Base-by-base conservation (phyloP, 2,888 invertebrate genomes). In the Caenorhabditis parvicauda region DNA sequence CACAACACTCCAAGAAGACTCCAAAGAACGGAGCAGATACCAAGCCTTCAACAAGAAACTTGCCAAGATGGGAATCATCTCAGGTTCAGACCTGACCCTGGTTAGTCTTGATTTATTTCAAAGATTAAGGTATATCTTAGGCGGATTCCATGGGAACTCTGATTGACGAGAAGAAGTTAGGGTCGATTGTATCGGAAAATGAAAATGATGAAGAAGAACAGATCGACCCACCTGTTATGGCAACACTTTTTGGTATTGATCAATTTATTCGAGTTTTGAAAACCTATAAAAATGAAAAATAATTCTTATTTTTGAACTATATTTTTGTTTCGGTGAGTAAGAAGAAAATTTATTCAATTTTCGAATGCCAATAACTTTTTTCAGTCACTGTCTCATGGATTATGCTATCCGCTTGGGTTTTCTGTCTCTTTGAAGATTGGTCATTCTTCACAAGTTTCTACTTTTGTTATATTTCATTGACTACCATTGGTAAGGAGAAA, bases 381-480 rank as follows among this genome's bases (percentile, higher is more conserved):
- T 70, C 90, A 93, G 87, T 59, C 0, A 66, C 69, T 12, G 88
- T 91, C 71, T 88, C 89, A 79, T 89, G 89, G 82, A 88, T 91
- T 54, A 87, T 90, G 79, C 89, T 91, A 53, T 94, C 95, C 14
- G 92, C 94, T 1, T 85, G 90, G 80, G 86, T 95, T 45, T 96
- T 96, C 83, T 77, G 78, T 50, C 41, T 76, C 7, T 77, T 76
- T 64, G 80, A 80, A 46, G 75, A 78, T 43, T 81, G 81, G 80
- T 47, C 59, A 45, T 78, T 72, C 58, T 79, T 73, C 55, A 81
- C 76, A 3, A 71, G 75, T 7, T 62, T 80, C 49, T 80, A 80
- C 52, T 81, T 81, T 55, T 78, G 78, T 59, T 76, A 81, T 64
- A 78, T 81, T 32, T 81, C 80, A 0, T 55, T 75, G 22, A 76